Base-by-base conservation (phyloP, 1,140 invertebrate species). In the Drosophila lini region DNA sequence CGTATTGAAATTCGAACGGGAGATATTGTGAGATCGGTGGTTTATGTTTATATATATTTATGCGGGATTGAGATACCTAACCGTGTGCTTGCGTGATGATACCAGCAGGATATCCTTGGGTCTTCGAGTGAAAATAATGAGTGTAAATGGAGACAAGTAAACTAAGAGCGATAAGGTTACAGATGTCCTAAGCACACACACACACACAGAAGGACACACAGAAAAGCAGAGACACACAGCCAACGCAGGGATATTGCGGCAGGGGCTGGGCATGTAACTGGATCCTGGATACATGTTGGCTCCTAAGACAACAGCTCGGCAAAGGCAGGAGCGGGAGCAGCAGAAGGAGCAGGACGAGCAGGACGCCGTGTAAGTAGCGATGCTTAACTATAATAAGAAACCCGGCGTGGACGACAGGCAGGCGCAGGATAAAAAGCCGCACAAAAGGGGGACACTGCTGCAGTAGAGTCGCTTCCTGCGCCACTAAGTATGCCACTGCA, bases 301-400 rank as follows among this genome's bases (percentile, higher is more conserved):
- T 74, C 74, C 76, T 69, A 83, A 88, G 78, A 77, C 69, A 78
- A 77, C 73, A 78, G 76, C 80, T 63, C 79, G 81, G 38, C 36
- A 38, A 52, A 61, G 22, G 45, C 45, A 61, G 19, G 34, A 61
- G 62, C 62, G 52, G 22, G 41, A 62, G 63, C 60, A 65, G 64
- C 16, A 50, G 69, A 45, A 41, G 28, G 47, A 71, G 68, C 74
- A 52, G 69, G 36, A 68, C 63, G 45, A 56, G 71, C 59, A 74
- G 38, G 60, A 78, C 59, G 70, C 69, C 45, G 41, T 57, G 84
- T 89, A 89, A 90, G 84, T 89, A 89, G 56, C 70, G 60, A 70
- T 84, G 77, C 80, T 88, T 88, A 86, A 74, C 83, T 86, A 86
- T 86, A 88, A 86, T 86, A 86, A 86, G 83, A 86, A 77, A 70